phyloP scores from a whole-genome alignment of 2,113 vertebrate species.

The Tupaia tana region DNA sequence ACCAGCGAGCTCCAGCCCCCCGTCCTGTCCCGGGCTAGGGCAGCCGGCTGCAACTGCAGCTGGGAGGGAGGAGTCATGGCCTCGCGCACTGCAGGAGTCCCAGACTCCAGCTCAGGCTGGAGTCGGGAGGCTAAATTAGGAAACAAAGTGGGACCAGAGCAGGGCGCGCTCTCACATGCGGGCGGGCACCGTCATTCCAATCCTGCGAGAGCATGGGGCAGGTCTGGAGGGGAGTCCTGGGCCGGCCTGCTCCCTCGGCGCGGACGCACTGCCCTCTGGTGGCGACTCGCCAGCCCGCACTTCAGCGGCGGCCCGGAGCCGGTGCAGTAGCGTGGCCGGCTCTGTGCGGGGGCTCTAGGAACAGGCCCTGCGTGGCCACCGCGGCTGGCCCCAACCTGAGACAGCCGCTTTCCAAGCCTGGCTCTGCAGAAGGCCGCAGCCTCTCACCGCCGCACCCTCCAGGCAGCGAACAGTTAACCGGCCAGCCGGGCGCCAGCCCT shows the following conservation, averaged over 20 bases:
- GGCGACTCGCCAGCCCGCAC: fast-evolving
- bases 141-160: background rate
- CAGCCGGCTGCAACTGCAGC: no score
- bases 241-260: background rate
- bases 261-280: background rate
- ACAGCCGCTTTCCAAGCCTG: no score
- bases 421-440: no score
- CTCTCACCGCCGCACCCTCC: fast-evolving
- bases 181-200: background rate
- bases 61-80: background rate
- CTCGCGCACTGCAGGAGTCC: background rate
- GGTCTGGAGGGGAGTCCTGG: background rate
- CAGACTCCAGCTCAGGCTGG: background rate
- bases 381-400: no score
- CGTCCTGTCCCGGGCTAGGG: no score
- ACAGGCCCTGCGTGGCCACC: no score
- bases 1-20: no score
- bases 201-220: background rate
- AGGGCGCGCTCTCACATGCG: fast-evolving
- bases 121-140: background rate
- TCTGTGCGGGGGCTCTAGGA: no score
- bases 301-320: no score
- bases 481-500: no score
- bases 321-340: no score
- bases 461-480: background rate